Evolutionary conservation across 2,888 invertebrate species (phyloP).

Genomic region (Shargacucullia verbasci): DNA sequence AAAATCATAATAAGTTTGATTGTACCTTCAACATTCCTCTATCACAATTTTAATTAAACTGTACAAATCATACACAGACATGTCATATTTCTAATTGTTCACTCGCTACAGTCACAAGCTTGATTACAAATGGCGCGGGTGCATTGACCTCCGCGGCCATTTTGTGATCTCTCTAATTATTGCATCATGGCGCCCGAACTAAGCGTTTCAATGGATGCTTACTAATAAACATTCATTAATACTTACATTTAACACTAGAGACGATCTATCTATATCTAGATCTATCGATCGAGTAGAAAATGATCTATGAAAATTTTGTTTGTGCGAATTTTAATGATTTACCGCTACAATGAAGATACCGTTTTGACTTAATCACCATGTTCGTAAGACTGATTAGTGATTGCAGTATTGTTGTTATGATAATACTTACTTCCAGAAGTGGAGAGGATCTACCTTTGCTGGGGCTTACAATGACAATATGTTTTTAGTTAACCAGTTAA

Average conservation of each 20-base stretch:
- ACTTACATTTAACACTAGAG: constrained; percentile 32
- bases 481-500: too few relatives aligned
- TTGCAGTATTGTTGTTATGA: too few relatives aligned
- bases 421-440: too few relatives aligned
- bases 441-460: too few relatives aligned
- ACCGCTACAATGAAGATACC: too few relatives aligned
- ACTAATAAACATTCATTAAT: constrained; percentile 55
- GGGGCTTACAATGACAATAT: too few relatives aligned
- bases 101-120: constrained; percentile 15
- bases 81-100: constrained; percentile 15
- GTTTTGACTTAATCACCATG: too few relatives aligned
- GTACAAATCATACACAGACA: not conserved
- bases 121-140: constrained; percentile 50
- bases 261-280: constrained; percentile 51
- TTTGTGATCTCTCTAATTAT: constrained; percentile 75
- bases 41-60: not conserved
- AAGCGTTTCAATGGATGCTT: constrained; percentile 42
- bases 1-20: too few relatives aligned
- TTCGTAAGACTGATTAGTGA: too few relatives aligned
- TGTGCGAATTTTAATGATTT: too few relatives aligned
- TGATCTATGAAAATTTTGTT: constrained; percentile 18
- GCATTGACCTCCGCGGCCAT: constrained; percentile 73
- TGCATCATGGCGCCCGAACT: constrained; percentile 65
- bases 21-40: too few relatives aligned
- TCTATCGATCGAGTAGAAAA: not conserved